Percentiles rank a stretch among this genome's conserved stretches.
Conservation (phyloP, 53 echinoderm and acorn worm species). For the Pentamera pediparva region DNA sequence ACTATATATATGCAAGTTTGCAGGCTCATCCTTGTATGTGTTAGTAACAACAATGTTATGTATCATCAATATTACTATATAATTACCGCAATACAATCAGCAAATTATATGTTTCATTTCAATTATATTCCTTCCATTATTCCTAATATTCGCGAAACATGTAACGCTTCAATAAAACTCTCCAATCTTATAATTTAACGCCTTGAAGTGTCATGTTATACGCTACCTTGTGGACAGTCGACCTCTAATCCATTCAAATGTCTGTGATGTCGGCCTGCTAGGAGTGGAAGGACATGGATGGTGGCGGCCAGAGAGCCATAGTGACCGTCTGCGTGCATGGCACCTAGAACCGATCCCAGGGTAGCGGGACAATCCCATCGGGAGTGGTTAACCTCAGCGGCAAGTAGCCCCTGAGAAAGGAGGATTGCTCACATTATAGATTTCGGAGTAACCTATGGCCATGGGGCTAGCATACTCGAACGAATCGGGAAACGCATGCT, state of each 20-base stretch:
- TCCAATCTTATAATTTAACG: not conserved
- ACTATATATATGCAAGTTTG: too few relatives aligned
- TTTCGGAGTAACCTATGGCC: too few relatives aligned
- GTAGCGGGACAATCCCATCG: slow-evolving; percentile 55
- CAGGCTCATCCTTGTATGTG: too few relatives aligned
- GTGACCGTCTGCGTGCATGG: slow-evolving; percentile 58
- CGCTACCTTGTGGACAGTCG: slow-evolving; percentile 40
- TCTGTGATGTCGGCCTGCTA: slow-evolving; percentile 63
- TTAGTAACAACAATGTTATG: too few relatives aligned
- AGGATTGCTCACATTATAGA: too few relatives aligned
- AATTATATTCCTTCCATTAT: too few relatives aligned
- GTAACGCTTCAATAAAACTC: not conserved
- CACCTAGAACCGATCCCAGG: slow-evolving; percentile 35
- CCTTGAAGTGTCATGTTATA: not conserved
- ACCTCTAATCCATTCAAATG: slow-evolving; percentile 55
- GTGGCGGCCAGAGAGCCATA: slow-evolving; percentile 72
- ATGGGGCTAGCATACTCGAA: too few relatives aligned
- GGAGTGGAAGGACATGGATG: slow-evolving; percentile 68
- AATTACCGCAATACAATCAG: too few relatives aligned
- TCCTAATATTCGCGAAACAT: too few relatives aligned
- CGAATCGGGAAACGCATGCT: too few relatives aligned
- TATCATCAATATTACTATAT: too few relatives aligned
- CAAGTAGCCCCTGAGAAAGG: slow-evolving; percentile 56
- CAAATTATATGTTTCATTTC: too few relatives aligned
- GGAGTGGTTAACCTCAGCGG: slow-evolving; percentile 34